Evolutionary conservation across 2,113 vertebrate genomes (phyloP), one percentile per base, ranked within the genome.

Genomic region (Grammomys surdaster): DNA sequence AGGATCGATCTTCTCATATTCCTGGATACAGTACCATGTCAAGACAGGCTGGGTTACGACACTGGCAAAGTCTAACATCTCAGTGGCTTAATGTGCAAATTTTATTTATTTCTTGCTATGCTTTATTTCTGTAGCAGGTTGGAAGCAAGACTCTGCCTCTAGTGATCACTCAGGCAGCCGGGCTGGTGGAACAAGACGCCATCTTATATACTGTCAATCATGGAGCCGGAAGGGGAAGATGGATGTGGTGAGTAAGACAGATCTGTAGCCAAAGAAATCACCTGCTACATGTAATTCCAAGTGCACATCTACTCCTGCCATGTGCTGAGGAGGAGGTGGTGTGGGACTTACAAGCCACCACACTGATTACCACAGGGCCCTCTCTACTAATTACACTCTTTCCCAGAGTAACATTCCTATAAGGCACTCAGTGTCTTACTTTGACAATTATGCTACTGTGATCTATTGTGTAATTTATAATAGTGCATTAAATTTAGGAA

Each of bases 371-470:
- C 73, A 63, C 9, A 19, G 70, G 40, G 48, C 14, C 17, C 78
- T 33, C 48, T 81, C 54, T 67, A 86, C 60, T 58, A 36, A 91
- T 56, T 69, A 12, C 43, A 46, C 19, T 78, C 17, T 89, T 67
- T 87, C 40, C 24, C 77, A 82, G 75, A 77, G 67, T 81, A 78
- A 76, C 72, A 46, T 33, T 67, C 72, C 88, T 76, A 95, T 88
- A 87, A 96, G 54, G 51, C 78, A 48, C 82, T 96, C 86, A 70
- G 54, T 82, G 72, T 93, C 87, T 84, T 65, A 70, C 88, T 86
- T 80, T 89, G 87, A 95, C 82, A 82, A 54, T 93, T 95, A 93
- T 93, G 94, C 91, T 96, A 95, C 95, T 81, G 56, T 22, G 76
- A 93, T 80, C 90, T 90, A 92, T 87, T 90, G 60, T 90, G 70